Conservation (phyloP, 2,797 vertebrate genomes). For the Philypnodon macrostomus region DNA sequence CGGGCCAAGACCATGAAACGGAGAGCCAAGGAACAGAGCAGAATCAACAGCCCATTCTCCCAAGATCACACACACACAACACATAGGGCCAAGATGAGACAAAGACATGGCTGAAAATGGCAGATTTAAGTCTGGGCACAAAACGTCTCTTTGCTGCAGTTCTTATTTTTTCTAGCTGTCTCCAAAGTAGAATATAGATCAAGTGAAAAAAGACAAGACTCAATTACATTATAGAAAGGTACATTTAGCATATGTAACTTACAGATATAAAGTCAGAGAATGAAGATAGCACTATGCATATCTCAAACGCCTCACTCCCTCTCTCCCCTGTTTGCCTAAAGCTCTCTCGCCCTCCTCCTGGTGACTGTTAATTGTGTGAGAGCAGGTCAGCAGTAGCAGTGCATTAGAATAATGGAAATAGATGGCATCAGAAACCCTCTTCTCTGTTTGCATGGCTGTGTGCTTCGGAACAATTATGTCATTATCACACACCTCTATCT, state of each 20-base stretch:
- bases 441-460: slow-evolving; percentile 73
- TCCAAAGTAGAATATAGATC: slow-evolving; percentile 27
- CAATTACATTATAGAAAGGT: slow-evolving; percentile 22
- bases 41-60: slow-evolving; percentile 76
- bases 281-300: slow-evolving; percentile 52
- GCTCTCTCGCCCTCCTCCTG: slow-evolving; percentile 33
- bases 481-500: slow-evolving; percentile 63
- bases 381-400: slow-evolving; percentile 73
- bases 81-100: slow-evolving; percentile 24
- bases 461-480: slow-evolving; percentile 75
- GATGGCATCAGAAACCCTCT: slow-evolving; percentile 75
- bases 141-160: slow-evolving; percentile 13
- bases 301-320: slow-evolving; percentile 39
- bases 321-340: slow-evolving; percentile 26
- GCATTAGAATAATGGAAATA: slow-evolving; percentile 79
- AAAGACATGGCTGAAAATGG: slow-evolving; percentile 25
- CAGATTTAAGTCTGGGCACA: slow-evolving; percentile 10
- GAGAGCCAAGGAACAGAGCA: slow-evolving; percentile 73
- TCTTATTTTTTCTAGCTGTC: slow-evolving; percentile 12
- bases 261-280: slow-evolving; percentile 37
- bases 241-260: slow-evolving; percentile 48
- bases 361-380: slow-evolving; percentile 68
- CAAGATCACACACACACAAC: slow-evolving; percentile 55
- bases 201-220: no score
- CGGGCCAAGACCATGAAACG: slow-evolving; percentile 68